Evolutionary conservation across 53 echinoderm and acorn worm species (phyloP).

Genomic region (Holothuria scabra): DNA sequence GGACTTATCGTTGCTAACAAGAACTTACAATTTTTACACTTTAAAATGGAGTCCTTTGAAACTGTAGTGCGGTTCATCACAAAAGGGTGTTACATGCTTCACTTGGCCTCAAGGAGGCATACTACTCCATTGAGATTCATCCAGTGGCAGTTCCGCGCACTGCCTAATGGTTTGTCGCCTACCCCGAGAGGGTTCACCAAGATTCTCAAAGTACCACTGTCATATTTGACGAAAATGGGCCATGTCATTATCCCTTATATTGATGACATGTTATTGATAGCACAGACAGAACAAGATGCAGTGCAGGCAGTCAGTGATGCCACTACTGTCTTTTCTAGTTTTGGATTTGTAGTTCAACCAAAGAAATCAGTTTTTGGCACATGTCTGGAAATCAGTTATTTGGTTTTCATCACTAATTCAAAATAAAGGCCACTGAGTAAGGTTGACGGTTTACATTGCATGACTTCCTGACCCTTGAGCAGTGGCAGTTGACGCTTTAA

Average conservation of each 20-base stretch:
- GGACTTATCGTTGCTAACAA: no score
- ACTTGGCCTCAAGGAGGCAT: no score
- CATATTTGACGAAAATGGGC: constrained; percentile 8
- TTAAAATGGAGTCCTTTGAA: no score
- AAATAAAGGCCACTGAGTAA: not conserved
- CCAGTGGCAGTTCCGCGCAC: not conserved
- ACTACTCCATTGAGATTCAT: no score
- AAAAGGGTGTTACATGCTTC: no score
- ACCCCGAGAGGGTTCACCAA: constrained; percentile 73
- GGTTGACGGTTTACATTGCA: constrained; percentile 37
- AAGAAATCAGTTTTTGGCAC: constrained; percentile 17
- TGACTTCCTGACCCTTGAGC: constrained; percentile 53
- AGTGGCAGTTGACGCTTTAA: constrained; percentile 50
- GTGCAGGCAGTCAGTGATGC: constrained; percentile 28
- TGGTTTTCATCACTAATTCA: constrained; percentile 9
- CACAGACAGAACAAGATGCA: constrained; percentile 6
- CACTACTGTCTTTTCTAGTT: constrained; percentile 19
- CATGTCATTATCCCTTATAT: not conserved
- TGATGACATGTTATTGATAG: constrained; percentile 16
- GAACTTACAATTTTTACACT: no score
- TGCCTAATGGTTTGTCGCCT: not conserved
- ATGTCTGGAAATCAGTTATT: constrained; percentile 4
- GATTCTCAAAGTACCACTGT: constrained; percentile 31
- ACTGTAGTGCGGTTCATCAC: no score
- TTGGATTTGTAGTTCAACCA: constrained; percentile 24